Percentiles rank a stretch among this genome's conserved stretches.
phyloP scores from a whole-genome alignment of 1,140 invertebrate species.

The Drosophila lowei region DNA sequence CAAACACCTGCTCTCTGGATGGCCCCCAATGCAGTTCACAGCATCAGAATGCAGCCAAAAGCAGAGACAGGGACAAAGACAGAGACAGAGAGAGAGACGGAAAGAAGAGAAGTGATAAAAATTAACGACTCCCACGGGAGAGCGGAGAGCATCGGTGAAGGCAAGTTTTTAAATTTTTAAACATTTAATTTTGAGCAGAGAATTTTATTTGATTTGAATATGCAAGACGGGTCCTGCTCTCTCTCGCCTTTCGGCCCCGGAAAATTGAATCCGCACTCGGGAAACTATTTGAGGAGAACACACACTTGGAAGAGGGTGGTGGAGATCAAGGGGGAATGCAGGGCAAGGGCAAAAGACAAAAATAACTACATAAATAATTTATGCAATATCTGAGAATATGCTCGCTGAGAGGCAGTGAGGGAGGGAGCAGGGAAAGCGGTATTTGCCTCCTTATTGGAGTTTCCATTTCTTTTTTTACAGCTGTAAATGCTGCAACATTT shows the following conservation, averaged over 20 bases:
- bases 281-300: slow-evolving; percentile 57
- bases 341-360: slow-evolving; percentile 62
- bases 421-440: not conserved
- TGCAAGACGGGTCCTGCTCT: slow-evolving; percentile 28
- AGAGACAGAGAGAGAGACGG: not conserved
- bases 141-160: slow-evolving; percentile 48
- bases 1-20: slow-evolving; percentile 45
- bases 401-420: not conserved
- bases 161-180: slow-evolving; percentile 71
- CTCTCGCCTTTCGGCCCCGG: slow-evolving; percentile 30
- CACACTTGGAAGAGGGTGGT: not conserved
- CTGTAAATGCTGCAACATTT: slow-evolving; percentile 64
- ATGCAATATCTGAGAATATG: slow-evolving; percentile 67
- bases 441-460: slow-evolving; percentile 21
- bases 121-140: slow-evolving; percentile 61
- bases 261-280: slow-evolving; percentile 60
- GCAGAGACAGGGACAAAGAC: not conserved
- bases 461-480: slow-evolving; percentile 52
- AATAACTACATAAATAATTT: slow-evolving; percentile 73
- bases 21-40: slow-evolving; percentile 42
- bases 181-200: slow-evolving; percentile 63
- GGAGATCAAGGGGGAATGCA: no score
- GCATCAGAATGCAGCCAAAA: slow-evolving; percentile 27
- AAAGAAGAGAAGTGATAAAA: slow-evolving; percentile 57
- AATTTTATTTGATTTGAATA: slow-evolving; percentile 73